Evolutionary conservation across 2,888 invertebrate species (phyloP).

Genomic region (Pollenia amentaria): DNA sequence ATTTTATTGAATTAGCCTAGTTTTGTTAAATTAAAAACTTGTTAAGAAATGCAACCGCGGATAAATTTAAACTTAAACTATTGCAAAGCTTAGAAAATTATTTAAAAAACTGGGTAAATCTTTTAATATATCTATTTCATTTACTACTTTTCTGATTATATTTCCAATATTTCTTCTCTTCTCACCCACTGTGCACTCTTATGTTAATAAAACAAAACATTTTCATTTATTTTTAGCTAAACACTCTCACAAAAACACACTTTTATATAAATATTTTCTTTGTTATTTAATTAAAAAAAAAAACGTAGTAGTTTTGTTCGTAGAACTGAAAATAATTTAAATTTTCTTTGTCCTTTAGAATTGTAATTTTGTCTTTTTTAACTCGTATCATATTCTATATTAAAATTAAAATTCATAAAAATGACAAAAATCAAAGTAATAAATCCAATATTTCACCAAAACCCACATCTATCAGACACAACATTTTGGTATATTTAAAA

Average conservation of each 20-base stretch:
- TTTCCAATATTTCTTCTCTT: not conserved
- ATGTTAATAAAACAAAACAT: not conserved
- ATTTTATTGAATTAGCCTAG: no score
- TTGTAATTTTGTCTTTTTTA: conserved; percentile 50
- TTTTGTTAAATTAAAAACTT: no score
- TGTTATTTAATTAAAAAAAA: conserved; percentile 13
- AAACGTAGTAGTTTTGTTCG: conserved; percentile 32
- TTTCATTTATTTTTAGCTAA: not conserved
- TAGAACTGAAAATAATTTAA: conserved; percentile 30
- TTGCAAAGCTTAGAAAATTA: not conserved
- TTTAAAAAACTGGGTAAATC: not conserved
- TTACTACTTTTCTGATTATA: not conserved
- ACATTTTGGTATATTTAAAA: not conserved
- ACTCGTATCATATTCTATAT: conserved; percentile 10
- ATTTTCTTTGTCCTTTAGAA: conserved; percentile 53
- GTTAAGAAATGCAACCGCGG: no score
- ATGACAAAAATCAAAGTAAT: not conserved
- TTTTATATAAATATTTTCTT: conserved; percentile 35
- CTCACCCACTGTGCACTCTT: conserved; percentile 40
- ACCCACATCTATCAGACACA: conserved; percentile 1
- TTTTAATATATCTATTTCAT: no score
- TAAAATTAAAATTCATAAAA: not conserved
- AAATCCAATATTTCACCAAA: not conserved
- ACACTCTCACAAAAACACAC: conserved; percentile 13
- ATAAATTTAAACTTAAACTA: no score